phyloP scores from a whole-genome alignment of 1,140 invertebrate genomes.

The Ips typographus region DNA sequence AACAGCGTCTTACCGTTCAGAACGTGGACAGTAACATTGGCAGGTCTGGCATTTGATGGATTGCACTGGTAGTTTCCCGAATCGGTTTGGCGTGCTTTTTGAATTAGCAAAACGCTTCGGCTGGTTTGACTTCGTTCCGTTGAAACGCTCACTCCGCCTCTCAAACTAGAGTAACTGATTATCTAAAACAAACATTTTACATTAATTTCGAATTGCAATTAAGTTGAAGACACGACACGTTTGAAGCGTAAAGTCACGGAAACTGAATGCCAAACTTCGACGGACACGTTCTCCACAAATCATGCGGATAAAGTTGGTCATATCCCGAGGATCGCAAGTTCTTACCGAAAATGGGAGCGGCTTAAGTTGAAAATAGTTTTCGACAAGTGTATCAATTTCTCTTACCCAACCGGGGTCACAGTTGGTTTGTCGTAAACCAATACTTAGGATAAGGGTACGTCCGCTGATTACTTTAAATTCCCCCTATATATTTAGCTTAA shows the following conservation, averaged over 20 bases:
- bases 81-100: constrained; percentile 74
- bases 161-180: constrained; percentile 73
- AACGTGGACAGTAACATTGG: constrained; percentile 85
- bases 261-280: constrained; percentile 6
- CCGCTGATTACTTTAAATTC: constrained; percentile 8
- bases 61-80: constrained; percentile 81
- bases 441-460: constrained; percentile 15
- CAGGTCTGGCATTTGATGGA: constrained; percentile 83
- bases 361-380: constrained; percentile 19
- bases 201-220: too few relatives aligned
- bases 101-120: constrained; percentile 78
- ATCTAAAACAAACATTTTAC: constrained; percentile 54
- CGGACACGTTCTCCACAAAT: neutral
- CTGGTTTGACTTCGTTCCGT: constrained; percentile 84
- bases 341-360: neutral
- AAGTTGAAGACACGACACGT: too few relatives aligned
- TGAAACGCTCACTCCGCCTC: constrained; percentile 74
- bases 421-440: constrained; percentile 14
- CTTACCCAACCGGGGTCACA: constrained; percentile 5
- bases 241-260: neutral
- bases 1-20: constrained; percentile 76
- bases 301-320: constrained; percentile 1
- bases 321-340: neutral
- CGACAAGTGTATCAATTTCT: constrained; percentile 19
- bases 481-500: constrained; percentile 3